phyloP scores from a whole-genome alignment of 2,113 vertebrate genomes.

The Xenus cinereus region DNA sequence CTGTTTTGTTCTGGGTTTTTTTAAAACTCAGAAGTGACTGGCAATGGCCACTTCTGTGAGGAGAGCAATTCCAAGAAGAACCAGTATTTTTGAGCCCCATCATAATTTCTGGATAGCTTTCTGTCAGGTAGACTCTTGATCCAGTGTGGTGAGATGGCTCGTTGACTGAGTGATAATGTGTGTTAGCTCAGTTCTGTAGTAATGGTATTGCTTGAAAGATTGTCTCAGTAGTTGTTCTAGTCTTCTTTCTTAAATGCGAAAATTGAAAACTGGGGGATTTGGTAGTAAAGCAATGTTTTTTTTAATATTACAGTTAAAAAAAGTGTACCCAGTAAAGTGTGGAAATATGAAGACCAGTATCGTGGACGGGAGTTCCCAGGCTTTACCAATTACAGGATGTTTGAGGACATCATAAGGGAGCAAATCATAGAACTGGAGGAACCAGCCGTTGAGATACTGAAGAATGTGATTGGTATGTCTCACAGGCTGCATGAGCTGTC shows the following conservation, averaged over 20 bases:
- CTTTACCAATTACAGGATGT: constrained; percentile 84
- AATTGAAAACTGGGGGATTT: neutral
- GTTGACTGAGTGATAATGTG: neutral
- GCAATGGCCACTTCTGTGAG: neutral
- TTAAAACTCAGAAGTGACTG: neutral
- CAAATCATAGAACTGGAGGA: constrained; percentile 79
- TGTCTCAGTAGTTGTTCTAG: neutral
- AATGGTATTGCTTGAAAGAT: neutral
- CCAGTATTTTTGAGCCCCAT: neutral
- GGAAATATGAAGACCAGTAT: constrained; percentile 72
- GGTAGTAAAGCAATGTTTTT: neutral
- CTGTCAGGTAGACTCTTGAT: neutral
- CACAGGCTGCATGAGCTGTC: neutral
- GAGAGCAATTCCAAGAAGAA: neutral
- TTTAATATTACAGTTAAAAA: constrained; percentile 65
- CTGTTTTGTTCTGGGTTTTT: neutral
- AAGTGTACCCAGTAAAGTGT: constrained; percentile 16
- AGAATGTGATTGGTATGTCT: constrained; percentile 50
- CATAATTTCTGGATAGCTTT: neutral
- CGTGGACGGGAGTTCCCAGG: constrained; percentile 85
- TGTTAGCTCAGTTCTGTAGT: neutral
- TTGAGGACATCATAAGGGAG: constrained; percentile 80
- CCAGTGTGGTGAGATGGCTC: neutral
- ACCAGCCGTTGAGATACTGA: constrained; percentile 78
- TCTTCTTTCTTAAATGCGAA: neutral